Evolutionary conservation across 2,888 invertebrate species (phyloP).

Genomic region (Bruchidius siliquastri): DNA sequence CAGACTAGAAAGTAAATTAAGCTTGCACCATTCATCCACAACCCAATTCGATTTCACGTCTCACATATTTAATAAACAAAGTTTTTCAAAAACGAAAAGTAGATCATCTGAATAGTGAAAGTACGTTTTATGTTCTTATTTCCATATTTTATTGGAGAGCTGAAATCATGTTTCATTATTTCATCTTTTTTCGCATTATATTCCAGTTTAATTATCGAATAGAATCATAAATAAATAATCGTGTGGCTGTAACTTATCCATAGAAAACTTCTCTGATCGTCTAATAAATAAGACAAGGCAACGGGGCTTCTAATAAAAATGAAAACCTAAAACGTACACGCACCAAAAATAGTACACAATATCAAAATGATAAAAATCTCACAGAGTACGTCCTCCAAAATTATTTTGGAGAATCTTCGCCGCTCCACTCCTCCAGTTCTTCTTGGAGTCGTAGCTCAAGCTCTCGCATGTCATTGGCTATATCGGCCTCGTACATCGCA

Average conservation of each 20-base stretch:
- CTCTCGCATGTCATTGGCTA: constrained; percentile 64
- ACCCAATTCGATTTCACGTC: background rate
- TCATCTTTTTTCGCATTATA: background rate
- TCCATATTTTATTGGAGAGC: background rate
- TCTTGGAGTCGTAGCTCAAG: constrained; percentile 61
- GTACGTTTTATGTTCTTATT: background rate
- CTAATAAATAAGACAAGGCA: too few relatives aligned
- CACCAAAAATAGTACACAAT: background rate
- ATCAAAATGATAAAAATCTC: background rate
- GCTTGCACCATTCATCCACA: background rate
- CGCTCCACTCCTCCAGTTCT: constrained; percentile 63
- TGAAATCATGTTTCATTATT: background rate
- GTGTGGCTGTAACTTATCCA: background rate
- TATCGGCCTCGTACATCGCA: constrained; percentile 59
- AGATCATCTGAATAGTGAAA: background rate
- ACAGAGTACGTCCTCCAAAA: background rate
- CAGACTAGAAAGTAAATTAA: background rate
- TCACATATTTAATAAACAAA: background rate
- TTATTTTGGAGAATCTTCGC: constrained; percentile 48
- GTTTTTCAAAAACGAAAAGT: background rate
- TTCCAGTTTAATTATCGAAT: background rate
- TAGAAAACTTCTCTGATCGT: too few relatives aligned
- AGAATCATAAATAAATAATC: background rate
- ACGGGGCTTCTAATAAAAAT: too few relatives aligned
- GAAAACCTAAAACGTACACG: background rate